A percentile compares a stretch with the other conserved stretches of the same genome.
phyloP scores from a whole-genome alignment of 1,140 invertebrate species.

The Dreissena polymorpha region DNA sequence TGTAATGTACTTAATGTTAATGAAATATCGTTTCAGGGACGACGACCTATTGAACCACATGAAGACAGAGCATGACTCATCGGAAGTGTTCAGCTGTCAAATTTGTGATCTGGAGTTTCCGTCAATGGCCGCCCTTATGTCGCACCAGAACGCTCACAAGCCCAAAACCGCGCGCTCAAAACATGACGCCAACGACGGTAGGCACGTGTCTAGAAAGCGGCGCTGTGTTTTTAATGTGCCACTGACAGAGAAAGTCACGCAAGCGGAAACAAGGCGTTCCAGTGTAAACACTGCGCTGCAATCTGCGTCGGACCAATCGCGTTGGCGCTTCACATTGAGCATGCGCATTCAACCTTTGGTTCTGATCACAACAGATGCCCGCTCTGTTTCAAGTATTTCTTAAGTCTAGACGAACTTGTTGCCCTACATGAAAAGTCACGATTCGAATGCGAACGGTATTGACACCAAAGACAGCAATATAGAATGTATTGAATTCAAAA shows the following conservation, averaged over 20 bases:
- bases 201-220: too few relatives aligned
- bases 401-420: slow-evolving; percentile 66
- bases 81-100: slow-evolving; percentile 94
- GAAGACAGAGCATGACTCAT: slow-evolving; percentile 93
- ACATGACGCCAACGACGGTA: not conserved
- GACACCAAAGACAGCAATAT: not conserved
- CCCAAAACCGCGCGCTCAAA: slow-evolving; percentile 59
- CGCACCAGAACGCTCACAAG: slow-evolving; percentile 96
- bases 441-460: slow-evolving; percentile 25
- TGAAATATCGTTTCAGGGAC: slow-evolving; percentile 80
- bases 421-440: slow-evolving; percentile 72
- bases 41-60: slow-evolving; percentile 98
- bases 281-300: slow-evolving; percentile 57
- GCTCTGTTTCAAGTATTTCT: slow-evolving; percentile 69
- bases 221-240: slow-evolving; percentile 40
- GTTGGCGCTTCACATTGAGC: slow-evolving; percentile 67
- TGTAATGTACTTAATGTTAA: too few relatives aligned
- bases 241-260: slow-evolving; percentile 45
- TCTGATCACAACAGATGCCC: slow-evolving; percentile 71
- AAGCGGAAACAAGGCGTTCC: slow-evolving; percentile 43
- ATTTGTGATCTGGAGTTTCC: slow-evolving; percentile 95
- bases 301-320: slow-evolving; percentile 58
- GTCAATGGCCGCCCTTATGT: slow-evolving; percentile 93
- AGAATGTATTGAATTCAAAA: not conserved
- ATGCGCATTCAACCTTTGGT: slow-evolving; percentile 61